Evolutionary conservation across 2,797 vertebrate genomes (phyloP).

Genomic region (Clarias pachynema): DNA sequence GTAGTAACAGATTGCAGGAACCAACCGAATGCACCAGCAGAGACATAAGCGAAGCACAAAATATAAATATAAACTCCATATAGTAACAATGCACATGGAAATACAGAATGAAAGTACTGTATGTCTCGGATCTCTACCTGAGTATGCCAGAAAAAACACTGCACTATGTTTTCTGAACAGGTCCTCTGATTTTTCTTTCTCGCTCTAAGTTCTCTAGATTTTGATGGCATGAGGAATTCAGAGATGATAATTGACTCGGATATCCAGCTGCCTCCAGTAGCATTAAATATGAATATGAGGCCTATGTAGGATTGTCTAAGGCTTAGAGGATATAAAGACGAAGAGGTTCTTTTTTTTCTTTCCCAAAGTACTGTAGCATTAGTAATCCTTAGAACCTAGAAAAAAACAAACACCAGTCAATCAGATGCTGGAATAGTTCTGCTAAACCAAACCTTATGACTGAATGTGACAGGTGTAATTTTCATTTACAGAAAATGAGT

Average conservation of each 20-base stretch:
- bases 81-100: neutral
- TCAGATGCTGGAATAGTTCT: constrained; percentile 18
- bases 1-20: too few species aligned
- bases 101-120: constrained; percentile 22
- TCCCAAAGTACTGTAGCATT: constrained; percentile 41
- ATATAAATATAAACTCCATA: too few species aligned
- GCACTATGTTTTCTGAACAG: constrained; percentile 45
- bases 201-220: constrained; percentile 39
- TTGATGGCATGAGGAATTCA: constrained; percentile 49
- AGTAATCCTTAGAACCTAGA: constrained; percentile 36
- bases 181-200: constrained; percentile 27
- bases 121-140: constrained; percentile 20
- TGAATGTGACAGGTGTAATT: constrained; percentile 7
- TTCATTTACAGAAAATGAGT: neutral
- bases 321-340: constrained; percentile 49
- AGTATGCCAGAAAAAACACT: constrained; percentile 35
- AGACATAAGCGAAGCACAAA: too few species aligned
- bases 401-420: constrained; percentile 48
- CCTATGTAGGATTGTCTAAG: constrained; percentile 56
- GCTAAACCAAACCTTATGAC: neutral
- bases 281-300: constrained; percentile 58
- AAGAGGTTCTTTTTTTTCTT: constrained; percentile 33
- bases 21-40: too few species aligned
- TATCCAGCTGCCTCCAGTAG: constrained; percentile 54
- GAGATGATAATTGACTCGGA: constrained; percentile 59